Evolutionary conservation across 2,888 invertebrate species (phyloP).

Genomic region (Drosophila borborema): DNA sequence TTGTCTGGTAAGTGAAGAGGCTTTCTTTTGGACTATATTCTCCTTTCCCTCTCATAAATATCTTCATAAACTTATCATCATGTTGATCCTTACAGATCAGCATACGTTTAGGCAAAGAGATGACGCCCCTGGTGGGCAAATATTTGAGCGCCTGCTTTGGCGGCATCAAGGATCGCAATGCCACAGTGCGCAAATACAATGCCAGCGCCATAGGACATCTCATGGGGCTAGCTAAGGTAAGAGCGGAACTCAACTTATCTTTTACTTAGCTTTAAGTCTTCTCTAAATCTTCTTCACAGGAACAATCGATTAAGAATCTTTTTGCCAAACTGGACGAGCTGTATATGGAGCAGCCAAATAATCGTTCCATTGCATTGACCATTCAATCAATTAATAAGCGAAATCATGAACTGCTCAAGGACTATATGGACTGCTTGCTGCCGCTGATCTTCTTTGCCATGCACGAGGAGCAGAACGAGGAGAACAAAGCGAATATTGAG

Average conservation of each 20-base stretch:
- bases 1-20: conserved; percentile 87
- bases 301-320: conserved; percentile 87
- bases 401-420: conserved; percentile 92
- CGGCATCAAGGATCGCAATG: conserved; percentile 93
- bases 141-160: conserved; percentile 87
- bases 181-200: conserved; percentile 93
- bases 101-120: conserved; percentile 86
- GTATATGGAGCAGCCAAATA: conserved; percentile 90
- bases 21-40: too few relatives aligned
- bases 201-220: conserved; percentile 94
- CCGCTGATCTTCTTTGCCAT: conserved; percentile 96
- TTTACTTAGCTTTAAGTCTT: too few relatives aligned
- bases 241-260: neutral
- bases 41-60: neutral
- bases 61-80: neutral
- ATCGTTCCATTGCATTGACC: conserved; percentile 90
- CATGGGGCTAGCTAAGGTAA: conserved; percentile 91
- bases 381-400: conserved; percentile 93
- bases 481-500: conserved; percentile 88
- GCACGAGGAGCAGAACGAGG: conserved; percentile 91
- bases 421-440: conserved; percentile 90
- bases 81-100: conserved; percentile 70
- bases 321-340: conserved; percentile 87
- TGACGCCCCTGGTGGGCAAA: conserved; percentile 87
- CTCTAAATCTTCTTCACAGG: conserved; percentile 59